Conservation (phyloP, 2,797 vertebrate genomes). For the Huso huso region DNA sequence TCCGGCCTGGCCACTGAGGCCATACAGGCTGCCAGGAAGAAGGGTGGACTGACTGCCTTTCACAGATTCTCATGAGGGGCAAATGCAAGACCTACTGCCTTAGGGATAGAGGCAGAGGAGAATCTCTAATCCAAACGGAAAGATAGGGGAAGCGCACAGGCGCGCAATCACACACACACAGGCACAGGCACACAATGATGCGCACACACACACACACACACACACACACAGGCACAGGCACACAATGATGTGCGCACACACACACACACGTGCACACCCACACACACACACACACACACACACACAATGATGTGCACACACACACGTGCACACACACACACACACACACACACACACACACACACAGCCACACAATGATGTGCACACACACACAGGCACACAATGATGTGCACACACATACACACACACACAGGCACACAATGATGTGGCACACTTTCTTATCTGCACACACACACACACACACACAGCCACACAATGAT, state of each 20-base stretch:
- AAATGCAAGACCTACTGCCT: too few relatives aligned
- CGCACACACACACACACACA: slow-evolving; percentile 6
- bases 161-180: neutral
- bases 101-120: too few relatives aligned
- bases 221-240: slow-evolving; percentile 14
- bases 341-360: neutral
- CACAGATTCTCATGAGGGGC: too few relatives aligned
- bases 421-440: too few relatives aligned
- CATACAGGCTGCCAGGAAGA: slow-evolving; percentile 23
- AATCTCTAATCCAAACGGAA: too few relatives aligned
- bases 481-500: too few relatives aligned
- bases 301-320: slow-evolving; percentile 13
- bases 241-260: slow-evolving; percentile 14
- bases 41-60: slow-evolving; percentile 13
- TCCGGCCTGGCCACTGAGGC: slow-evolving; percentile 68
- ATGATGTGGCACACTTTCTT: too few relatives aligned
- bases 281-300: slow-evolving; percentile 10
- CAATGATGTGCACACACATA: too few relatives aligned
- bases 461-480: too few relatives aligned
- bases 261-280: neutral
- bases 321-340: too few relatives aligned
- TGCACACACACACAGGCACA: too few relatives aligned
- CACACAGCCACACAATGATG: slow-evolving; percentile 21
- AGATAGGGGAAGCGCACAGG: too few relatives aligned
- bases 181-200: slow-evolving; percentile 1